Evolutionary conservation across 1,140 invertebrate genomes (phyloP), one percentile per base, ranked within the genome.

Genomic region (Formica exsecta): DNA sequence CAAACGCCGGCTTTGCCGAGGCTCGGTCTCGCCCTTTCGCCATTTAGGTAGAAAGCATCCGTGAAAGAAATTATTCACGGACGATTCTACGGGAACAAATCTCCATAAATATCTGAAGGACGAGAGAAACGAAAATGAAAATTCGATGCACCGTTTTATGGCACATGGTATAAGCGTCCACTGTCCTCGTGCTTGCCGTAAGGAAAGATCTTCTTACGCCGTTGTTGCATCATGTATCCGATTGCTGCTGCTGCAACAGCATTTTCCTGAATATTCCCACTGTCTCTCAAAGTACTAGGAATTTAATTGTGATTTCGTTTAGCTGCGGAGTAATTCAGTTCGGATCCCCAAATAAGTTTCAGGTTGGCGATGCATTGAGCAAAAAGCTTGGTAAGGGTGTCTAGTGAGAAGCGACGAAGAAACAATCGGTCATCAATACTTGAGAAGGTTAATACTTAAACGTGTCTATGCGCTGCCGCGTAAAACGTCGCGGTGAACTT

Each of bases 21-120:
- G 7, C 11, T 25, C n/a, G 22, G 77, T 48, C 48, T 61, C 41
- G 68, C 41, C 25, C 51, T 71, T 38, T 81, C 66, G 68, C 68
- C 38, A 41, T 83, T 83, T 83, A 83, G 62, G 57, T 19, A 74
- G 57, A 74, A 74, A 83, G 79, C 38, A 83, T 74, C 68, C 41
- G 54, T 4, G 29, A n/a, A 19, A 44, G 66, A 73, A 81, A 81
- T 81, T 81, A 81, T 81, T 81, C 66, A 83, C 68, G 79, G 79
- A 41, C 79, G 57, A 83, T 83, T 83, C 54, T 74, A 73, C 54
- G 54, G 79, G 54, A 62, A 83, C 79, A 74, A 83, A 83, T 83
- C 79, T 83, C 79, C 54, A 83, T 83, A 83, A 83, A 83, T 83
- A 61, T 83, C 79, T 74, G 68, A 83, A 73, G 11, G n/a, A 83